Evolutionary conservation across 2,888 invertebrate species (phyloP).

Genomic region (Halocaridina rubra): DNA sequence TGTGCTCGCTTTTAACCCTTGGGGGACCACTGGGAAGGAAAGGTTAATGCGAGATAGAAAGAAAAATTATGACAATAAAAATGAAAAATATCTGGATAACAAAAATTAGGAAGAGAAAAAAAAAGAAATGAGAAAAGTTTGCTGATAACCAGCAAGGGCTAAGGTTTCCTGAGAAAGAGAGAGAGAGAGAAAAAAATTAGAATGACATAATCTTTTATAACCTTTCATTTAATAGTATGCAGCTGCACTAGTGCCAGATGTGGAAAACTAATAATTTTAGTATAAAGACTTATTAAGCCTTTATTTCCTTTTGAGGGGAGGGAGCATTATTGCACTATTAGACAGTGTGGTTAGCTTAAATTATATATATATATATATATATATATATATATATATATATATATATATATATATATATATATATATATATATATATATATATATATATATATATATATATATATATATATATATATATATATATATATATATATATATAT

Average conservation of each 20-base stretch:
- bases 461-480: constrained; percentile 28
- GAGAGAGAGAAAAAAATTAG: not conserved
- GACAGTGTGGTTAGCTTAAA: not conserved
- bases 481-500: constrained; percentile 26
- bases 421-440: constrained; percentile 29
- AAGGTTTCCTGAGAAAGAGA: not conserved
- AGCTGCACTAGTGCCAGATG: too few species aligned
- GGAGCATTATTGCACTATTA: too few species aligned
- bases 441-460: constrained; percentile 28
- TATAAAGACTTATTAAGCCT: too few species aligned
- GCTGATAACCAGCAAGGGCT: too few species aligned
- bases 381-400: constrained; percentile 36
- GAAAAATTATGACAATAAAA: not conserved
- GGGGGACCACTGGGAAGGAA: too few species aligned
- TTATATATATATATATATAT: constrained; percentile 26
- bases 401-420: constrained; percentile 34
- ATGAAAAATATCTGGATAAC: not conserved
- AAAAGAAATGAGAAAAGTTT: not conserved
- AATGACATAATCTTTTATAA: too few species aligned
- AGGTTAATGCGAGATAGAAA: too few species aligned
- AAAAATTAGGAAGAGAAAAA: not conserved
- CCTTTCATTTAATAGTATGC: too few species aligned
- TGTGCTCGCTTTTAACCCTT: too few species aligned
- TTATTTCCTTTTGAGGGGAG: too few species aligned
- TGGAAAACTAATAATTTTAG: too few species aligned